Percentiles rank a stretch among this genome's conserved stretches.
These are phyloP conservation scores for Meloidogyne exigua DNA, from an alignment of 1,140 invertebrate genomes.

Conservation along the genomic window DNA sequence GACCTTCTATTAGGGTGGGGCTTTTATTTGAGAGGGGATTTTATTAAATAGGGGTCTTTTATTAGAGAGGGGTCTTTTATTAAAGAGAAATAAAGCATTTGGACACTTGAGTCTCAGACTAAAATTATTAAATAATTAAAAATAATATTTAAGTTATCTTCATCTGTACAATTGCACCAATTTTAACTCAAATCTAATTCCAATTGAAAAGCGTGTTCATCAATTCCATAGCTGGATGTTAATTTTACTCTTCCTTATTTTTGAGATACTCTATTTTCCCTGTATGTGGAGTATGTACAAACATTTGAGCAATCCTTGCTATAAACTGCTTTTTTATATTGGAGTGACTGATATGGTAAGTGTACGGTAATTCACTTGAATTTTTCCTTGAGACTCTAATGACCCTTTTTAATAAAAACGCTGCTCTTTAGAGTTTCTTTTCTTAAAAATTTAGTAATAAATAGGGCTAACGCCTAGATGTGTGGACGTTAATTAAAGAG, in stretches of 20 bases:
- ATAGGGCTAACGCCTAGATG: too few relatives aligned
- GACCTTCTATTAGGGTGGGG: too few relatives aligned
- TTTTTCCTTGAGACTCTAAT: neutral
- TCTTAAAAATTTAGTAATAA: too few relatives aligned
- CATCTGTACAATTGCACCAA: constrained; percentile 39
- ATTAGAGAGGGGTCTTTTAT: too few relatives aligned
- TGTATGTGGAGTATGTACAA: constrained; percentile 31
- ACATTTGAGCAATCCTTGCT: constrained; percentile 32
- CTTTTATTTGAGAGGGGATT: too few relatives aligned
- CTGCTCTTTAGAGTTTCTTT: too few relatives aligned
- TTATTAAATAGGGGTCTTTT: too few relatives aligned
- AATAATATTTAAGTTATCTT: neutral
- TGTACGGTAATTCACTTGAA: neutral
- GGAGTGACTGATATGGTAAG: constrained; percentile 25
- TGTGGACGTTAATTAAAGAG: too few relatives aligned
- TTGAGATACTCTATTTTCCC: constrained; percentile 32
- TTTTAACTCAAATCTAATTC: constrained; percentile 35
- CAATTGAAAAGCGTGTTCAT: constrained; percentile 35
- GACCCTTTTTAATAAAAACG: neutral
- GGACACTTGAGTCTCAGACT: neutral
- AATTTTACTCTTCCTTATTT: constrained; percentile 28
- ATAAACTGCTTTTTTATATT: constrained; percentile 36
- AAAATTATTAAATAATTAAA: too few relatives aligned
- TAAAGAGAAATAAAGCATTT: neutral
- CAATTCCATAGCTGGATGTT: constrained; percentile 15